Percentiles rank a stretch among this genome's conserved stretches.
These are phyloP conservation scores for Climacteris rufus DNA, from an alignment of 2,113 vertebrate genomes.

Conservation along the genomic window DNA sequence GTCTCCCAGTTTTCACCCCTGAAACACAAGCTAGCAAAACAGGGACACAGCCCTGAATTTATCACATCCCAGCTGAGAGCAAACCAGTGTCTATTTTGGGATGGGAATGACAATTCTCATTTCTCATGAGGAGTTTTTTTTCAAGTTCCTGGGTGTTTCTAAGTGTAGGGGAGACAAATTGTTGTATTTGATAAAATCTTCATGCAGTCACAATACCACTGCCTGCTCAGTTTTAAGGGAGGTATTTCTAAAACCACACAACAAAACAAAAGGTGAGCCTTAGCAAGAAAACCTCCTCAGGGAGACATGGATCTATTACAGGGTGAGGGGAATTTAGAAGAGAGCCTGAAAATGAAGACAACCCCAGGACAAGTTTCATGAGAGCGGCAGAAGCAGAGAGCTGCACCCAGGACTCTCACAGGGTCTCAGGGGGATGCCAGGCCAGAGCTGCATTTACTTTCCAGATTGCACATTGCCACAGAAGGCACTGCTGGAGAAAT, in stretches of 20 bases:
- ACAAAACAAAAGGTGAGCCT: neutral
- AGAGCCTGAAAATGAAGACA: neutral
- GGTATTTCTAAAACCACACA: neutral
- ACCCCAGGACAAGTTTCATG: neutral
- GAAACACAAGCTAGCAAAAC: neutral
- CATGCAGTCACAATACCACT: neutral
- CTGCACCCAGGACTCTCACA: neutral
- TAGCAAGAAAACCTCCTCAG: neutral
- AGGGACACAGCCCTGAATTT: neutral
- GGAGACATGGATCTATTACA: neutral
- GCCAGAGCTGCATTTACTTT: neutral
- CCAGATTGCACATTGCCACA: neutral
- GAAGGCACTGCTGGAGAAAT: neutral
- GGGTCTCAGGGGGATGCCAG: neutral
- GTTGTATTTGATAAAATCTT: neutral
- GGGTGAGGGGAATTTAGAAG: neutral
- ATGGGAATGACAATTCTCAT: neutral
- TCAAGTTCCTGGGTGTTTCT: neutral
- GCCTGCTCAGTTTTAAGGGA: neutral
- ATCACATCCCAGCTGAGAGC: neutral
- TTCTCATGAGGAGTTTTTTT: neutral
- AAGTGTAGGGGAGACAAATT: neutral
- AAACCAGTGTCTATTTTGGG: neutral
- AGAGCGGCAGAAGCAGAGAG: neutral
- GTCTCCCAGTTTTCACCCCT: neutral